Evolutionary conservation across 2,113 vertebrate species (phyloP).

Genomic region (Neotoma lepida): DNA sequence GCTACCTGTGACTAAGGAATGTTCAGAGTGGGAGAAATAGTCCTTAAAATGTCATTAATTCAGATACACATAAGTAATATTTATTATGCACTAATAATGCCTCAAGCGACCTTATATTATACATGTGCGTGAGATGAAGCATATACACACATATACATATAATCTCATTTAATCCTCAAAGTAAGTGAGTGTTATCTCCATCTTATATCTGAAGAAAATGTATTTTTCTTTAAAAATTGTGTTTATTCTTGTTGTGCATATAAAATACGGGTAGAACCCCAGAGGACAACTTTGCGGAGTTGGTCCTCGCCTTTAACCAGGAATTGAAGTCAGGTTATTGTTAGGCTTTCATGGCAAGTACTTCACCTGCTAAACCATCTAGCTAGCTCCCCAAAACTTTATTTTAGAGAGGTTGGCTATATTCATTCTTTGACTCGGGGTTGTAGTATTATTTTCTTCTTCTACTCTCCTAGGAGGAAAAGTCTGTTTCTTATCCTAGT

Average conservation of each 20-base stretch:
- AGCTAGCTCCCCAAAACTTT: background rate
- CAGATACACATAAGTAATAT: constrained; percentile 14
- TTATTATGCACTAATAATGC: constrained; percentile 13
- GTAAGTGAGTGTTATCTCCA: constrained; percentile 8
- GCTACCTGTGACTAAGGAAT: background rate
- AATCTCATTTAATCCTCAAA: constrained; percentile 46
- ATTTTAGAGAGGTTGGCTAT: constrained; percentile 28
- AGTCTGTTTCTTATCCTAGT: constrained; percentile 40
- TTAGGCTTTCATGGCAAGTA: background rate
- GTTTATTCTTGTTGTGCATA: background rate
- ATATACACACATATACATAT: background rate
- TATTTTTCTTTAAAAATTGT: background rate
- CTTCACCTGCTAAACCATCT: background rate
- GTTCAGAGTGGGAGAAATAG: background rate
- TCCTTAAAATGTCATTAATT: constrained; percentile 42
- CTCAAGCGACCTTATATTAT: background rate
- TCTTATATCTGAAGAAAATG: background rate
- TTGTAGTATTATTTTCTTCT: constrained; percentile 14
- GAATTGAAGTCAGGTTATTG: background rate
- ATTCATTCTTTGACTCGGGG: constrained; percentile 2
- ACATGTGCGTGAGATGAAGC: background rate
- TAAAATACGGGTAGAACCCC: too few species aligned
- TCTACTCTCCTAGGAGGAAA: background rate
- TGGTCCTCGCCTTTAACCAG: background rate
- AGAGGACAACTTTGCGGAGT: background rate